Evolutionary conservation across 2,113 vertebrate genomes (phyloP), one percentile per base, ranked within the genome.

Genomic region (Ictalurus punctatus): DNA sequence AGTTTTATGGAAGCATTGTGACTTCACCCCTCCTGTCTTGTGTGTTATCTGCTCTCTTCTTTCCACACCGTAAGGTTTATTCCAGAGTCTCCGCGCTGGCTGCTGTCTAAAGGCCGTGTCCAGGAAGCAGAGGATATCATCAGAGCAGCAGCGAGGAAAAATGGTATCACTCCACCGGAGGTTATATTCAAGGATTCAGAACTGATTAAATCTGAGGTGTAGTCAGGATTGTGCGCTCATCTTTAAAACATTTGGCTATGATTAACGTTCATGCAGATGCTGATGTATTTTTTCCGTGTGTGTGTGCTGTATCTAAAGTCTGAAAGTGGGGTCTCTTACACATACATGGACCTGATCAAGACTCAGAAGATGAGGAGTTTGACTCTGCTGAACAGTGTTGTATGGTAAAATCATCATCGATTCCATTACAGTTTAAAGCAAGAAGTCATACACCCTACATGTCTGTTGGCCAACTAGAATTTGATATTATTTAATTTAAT

Each of bases 71-170:
- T 71, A 27, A 95, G 94, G 92, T 59, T 93, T 61, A 93, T 95
- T 90, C 92, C 94, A 2, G 93, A 94, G 87, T 95, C 94, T 69
- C 92, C 94, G 21, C 90, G 89, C 19, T 93, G 92, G 94, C 90
- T 94, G 82, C 87, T 94, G 61, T 87, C 92, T 58, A 91, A 92
- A 92, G 92, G 91, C 9, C 91, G 89, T 9, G 74, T 94, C 13
- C 56, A 92, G 74, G 92, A 94, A 85, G 94, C 93, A 30, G 92
- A 94, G 44, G 83, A 58, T 16, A 80, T 94, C 56, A 71, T 94
- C 44, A 76, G 83, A 40, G 88, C 86, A 9, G 92, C 91, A n/a
- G 94, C 93, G 4, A 86, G 58, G 69, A 90, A 88, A 74, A 92
- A 92, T 76, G 88, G 88, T 19, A 83, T 92, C 84, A 82, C 59